Percentiles rank a stretch among this genome's conserved stretches.
Conservation (phyloP, 35 echinoderm and acorn worm species). For the Acanthaster planci region DNA sequence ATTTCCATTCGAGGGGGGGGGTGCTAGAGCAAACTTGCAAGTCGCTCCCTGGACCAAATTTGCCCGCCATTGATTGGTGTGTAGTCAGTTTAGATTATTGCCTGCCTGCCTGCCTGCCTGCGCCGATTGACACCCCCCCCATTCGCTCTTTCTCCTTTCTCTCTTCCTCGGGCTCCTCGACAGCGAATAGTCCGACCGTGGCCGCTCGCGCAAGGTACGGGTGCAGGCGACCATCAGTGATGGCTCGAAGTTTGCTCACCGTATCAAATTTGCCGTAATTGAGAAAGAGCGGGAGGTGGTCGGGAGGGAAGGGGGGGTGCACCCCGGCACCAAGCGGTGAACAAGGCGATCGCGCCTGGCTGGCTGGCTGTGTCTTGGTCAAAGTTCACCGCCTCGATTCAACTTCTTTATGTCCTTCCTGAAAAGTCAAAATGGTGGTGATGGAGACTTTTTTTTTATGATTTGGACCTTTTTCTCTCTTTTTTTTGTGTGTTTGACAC, state of each 20-base stretch:
- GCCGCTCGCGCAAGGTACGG: too few relatives aligned
- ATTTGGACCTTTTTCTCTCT: too few relatives aligned
- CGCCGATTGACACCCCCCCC: background rate
- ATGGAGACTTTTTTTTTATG: too few relatives aligned
- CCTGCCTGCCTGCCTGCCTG: background rate
- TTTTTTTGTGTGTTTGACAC: too few relatives aligned
- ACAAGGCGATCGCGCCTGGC: too few relatives aligned
- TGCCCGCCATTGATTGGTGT: background rate
- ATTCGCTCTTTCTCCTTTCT: slow-evolving; percentile 5
- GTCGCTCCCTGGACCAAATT: background rate
- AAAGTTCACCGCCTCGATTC: too few relatives aligned
- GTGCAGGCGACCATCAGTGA: too few relatives aligned
- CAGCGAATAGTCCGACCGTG: too few relatives aligned
- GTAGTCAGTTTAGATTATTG: slow-evolving; percentile 13
- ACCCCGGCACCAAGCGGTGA: background rate
- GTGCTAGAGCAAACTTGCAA: background rate
- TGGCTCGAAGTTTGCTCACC: slow-evolving; percentile 38
- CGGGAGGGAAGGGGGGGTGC: too few relatives aligned
- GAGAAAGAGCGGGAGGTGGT: slow-evolving; percentile 16
- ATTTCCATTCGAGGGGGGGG: background rate
- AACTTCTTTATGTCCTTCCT: too few relatives aligned
- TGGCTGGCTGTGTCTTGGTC: too few relatives aligned
- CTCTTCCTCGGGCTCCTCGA: slow-evolving; percentile 14
- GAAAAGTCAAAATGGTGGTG: too few relatives aligned
- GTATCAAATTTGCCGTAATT: slow-evolving; percentile 56